These are phyloP conservation scores for Coendou prehensilis DNA, from an alignment of 2,797 vertebrate genomes.

Conservation along the genomic window DNA sequence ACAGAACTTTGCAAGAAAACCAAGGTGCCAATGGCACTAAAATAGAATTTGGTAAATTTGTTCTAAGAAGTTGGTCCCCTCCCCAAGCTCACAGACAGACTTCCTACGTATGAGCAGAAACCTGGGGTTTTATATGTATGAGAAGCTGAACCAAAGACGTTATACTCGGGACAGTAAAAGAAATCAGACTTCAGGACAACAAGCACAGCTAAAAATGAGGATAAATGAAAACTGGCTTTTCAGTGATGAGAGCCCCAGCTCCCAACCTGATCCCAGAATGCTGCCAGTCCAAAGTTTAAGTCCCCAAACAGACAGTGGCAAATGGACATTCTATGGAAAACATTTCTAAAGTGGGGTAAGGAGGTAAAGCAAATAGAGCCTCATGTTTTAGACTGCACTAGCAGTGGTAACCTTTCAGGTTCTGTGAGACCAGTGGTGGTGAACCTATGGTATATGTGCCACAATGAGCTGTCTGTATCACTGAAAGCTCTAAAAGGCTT, in stretches of 20 bases:
- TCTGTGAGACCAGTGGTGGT: background rate
- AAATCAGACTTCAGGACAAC: background rate
- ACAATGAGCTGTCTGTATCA: background rate
- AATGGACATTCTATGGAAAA: background rate
- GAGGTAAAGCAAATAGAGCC: background rate
- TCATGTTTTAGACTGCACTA: background rate
- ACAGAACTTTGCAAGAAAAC: background rate
- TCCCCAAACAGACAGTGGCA: background rate
- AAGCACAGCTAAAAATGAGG: background rate
- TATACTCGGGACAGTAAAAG: background rate
- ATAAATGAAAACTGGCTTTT: background rate
- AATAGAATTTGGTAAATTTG: slow-evolving; percentile 14
- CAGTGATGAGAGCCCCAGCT: background rate
- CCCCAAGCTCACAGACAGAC: background rate
- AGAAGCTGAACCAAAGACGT: background rate
- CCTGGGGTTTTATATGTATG: background rate
- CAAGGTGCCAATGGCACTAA: background rate
- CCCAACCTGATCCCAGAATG: background rate
- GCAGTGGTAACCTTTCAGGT: background rate
- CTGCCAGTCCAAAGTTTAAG: background rate
- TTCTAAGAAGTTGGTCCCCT: background rate
- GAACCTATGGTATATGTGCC: background rate
- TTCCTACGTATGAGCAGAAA: background rate
- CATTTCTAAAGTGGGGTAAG: background rate
- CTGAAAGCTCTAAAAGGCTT: background rate